Conservation (phyloP, 2,113 vertebrate species). For the Passerina amoena region DNA sequence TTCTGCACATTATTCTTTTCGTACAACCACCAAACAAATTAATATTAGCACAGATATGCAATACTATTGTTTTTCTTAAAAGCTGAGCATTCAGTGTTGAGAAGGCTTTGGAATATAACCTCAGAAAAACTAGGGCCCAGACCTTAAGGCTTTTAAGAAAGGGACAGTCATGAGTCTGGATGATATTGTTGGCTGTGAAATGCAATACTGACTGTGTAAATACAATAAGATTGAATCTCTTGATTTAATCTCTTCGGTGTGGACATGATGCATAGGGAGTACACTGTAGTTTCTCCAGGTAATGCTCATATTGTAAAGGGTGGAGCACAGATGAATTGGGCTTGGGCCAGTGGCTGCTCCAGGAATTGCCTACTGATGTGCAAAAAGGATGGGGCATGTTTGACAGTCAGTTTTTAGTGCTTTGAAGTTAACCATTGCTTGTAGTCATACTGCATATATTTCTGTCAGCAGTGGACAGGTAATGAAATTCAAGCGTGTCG, state of each 20-base stretch:
- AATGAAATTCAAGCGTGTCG: slow-evolving; percentile 1
- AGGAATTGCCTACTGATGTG: background rate
- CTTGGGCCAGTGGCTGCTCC: background rate
- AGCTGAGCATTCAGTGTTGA: background rate
- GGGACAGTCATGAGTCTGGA: background rate
- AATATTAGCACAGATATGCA: background rate
- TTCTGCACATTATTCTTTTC: slow-evolving; percentile 1
- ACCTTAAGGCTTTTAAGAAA: background rate
- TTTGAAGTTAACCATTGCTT: slow-evolving; percentile 48
- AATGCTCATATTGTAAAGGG: background rate
- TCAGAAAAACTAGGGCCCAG: background rate
- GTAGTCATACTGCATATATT: background rate
- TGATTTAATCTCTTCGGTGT: background rate
- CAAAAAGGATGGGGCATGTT: slow-evolving; percentile 5
- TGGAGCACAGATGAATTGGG: background rate
- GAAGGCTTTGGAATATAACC: background rate
- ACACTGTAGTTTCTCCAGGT: background rate
- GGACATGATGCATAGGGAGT: background rate
- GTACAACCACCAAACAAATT: slow-evolving; percentile 28
- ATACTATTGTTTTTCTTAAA: slow-evolving; percentile 2
- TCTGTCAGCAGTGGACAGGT: slow-evolving; percentile 19
- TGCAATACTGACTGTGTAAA: background rate
- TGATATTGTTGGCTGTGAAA: background rate
- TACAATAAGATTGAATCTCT: background rate
- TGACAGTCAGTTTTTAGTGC: background rate